phyloP scores from a whole-genome alignment of 2,888 invertebrate genomes.

The Caenorhabditis parvicauda region DNA sequence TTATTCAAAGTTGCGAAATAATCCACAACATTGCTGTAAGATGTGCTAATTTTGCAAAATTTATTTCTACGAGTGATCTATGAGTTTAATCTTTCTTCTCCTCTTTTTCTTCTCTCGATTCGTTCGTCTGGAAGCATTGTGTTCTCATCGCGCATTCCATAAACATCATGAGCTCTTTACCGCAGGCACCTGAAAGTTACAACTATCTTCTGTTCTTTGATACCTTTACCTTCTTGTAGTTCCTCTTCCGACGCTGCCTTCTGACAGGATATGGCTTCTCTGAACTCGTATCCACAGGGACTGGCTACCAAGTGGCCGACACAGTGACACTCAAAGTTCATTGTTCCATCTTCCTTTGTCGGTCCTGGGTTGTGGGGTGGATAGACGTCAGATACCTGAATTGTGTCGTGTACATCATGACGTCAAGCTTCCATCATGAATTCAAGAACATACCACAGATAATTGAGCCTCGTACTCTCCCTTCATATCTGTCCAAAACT shows the following conservation, averaged over 20 bases:
- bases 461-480: constrained; percentile 8
- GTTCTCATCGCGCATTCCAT: constrained; percentile 59
- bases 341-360: constrained; percentile 48
- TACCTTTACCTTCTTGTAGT: constrained; percentile 41
- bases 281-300: constrained; percentile 57
- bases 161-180: constrained; percentile 55
- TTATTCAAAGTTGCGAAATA: too few species aligned
- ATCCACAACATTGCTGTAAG: too few species aligned
- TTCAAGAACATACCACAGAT: background rate
- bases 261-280: constrained; percentile 56
- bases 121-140: constrained; percentile 55
- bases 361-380: constrained; percentile 57
- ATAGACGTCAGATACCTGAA: too few species aligned
- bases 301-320: constrained; percentile 58
- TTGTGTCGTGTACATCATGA: too few species aligned
- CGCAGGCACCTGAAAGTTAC: constrained; percentile 57
- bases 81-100: too few species aligned
- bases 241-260: constrained; percentile 41
- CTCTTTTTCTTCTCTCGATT: too few species aligned
- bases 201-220: too few species aligned
- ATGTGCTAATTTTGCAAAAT: too few species aligned
- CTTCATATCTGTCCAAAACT: constrained; percentile 21
- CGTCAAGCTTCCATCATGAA: too few species aligned
- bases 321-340: constrained; percentile 62
- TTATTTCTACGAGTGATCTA: too few species aligned